Evolutionary conservation across 2,113 vertebrate genomes (phyloP), one percentile per base, ranked within the genome.

Genomic region (Ranitomeya imitator): DNA sequence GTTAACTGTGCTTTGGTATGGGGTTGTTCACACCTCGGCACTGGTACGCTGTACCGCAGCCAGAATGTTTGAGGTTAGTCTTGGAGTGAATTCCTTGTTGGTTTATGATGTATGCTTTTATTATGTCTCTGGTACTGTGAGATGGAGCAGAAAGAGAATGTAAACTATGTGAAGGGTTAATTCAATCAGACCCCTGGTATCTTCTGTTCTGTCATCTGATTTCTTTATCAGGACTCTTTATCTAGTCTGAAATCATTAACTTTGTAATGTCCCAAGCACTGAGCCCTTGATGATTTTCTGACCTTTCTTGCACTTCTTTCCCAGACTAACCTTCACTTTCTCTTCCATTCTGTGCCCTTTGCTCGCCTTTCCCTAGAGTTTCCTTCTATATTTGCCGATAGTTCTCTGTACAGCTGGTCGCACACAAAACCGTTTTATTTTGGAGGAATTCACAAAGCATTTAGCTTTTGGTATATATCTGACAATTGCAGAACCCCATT

Each of bases 1-100:
- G 2, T 93, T 99, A 90, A 99, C 98, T 78, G 98, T 99, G 57
- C 92, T 99, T 69, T 99, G 98, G 98, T 99, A 99, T 89, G 98
- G 98, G 16, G 98, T 99, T 84, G 98, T 99, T 80, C 98, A 99
- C 89, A 99, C 98, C 0, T 99, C 98, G 11, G 98, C 98, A 59
- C 96, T 99, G 71, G 98, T 99, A 65, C 96, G 98, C 37, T 99
- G 98, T 89, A 99, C 98, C 7, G 96, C 98, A 91, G 98, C 98
- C 73, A 96, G 97, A 92, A 99, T 99, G 98, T 99, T 99, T 93
- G 98, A 99, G 97, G 98, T 99, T 95, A 93, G 94, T 90, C 21
- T 52, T 83, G 37, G 55, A 7, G 0, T 85, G 6, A 85, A 74
- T 57, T 76, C 14, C 37, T 21, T 79, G 1, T 69, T 9, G 3